Conservation (phyloP, 2,888 invertebrate species). For the Cerastoderma edule region DNA sequence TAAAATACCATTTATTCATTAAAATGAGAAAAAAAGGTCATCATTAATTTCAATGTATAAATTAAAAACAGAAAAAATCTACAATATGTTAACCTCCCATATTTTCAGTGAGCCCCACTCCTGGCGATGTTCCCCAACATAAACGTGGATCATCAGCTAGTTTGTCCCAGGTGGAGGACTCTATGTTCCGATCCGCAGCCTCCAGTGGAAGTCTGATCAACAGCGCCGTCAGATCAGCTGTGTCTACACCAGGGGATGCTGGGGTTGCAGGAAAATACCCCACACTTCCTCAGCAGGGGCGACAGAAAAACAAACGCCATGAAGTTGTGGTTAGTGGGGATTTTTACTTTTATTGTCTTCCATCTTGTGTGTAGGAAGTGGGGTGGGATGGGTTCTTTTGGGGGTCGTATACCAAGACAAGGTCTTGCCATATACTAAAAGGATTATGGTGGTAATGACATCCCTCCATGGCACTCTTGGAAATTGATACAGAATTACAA, state of each 20-base stretch:
- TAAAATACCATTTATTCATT: too few relatives aligned
- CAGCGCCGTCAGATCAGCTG: slow-evolving; percentile 68
- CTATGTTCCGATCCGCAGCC: slow-evolving; percentile 67
- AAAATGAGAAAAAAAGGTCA: not conserved
- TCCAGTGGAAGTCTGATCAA: slow-evolving; percentile 73
- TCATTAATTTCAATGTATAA: not conserved
- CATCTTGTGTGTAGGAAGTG: too few relatives aligned
- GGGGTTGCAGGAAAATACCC: slow-evolving; percentile 71
- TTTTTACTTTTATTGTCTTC: too few relatives aligned
- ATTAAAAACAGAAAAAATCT: not conserved
- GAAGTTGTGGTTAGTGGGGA: slow-evolving; percentile 55
- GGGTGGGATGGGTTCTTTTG: too few relatives aligned
- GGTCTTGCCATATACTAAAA: too few relatives aligned
- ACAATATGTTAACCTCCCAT: not conserved
- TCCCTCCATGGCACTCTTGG: too few relatives aligned
- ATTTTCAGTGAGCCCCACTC: slow-evolving; percentile 61
- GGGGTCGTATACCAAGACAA: too few relatives aligned
- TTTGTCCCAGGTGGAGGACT: slow-evolving; percentile 79
- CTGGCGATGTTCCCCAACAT: slow-evolving; percentile 62
- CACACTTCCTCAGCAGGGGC: slow-evolving; percentile 58
- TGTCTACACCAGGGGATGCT: slow-evolving; percentile 68
- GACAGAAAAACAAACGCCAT: slow-evolving; percentile 64
- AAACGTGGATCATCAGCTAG: slow-evolving; percentile 81
- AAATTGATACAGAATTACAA: too few relatives aligned
- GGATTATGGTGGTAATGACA: too few relatives aligned